These are phyloP conservation scores for Enteromius anoplus DNA, from an alignment of 2,797 vertebrate genomes.

Conservation along the genomic window DNA sequence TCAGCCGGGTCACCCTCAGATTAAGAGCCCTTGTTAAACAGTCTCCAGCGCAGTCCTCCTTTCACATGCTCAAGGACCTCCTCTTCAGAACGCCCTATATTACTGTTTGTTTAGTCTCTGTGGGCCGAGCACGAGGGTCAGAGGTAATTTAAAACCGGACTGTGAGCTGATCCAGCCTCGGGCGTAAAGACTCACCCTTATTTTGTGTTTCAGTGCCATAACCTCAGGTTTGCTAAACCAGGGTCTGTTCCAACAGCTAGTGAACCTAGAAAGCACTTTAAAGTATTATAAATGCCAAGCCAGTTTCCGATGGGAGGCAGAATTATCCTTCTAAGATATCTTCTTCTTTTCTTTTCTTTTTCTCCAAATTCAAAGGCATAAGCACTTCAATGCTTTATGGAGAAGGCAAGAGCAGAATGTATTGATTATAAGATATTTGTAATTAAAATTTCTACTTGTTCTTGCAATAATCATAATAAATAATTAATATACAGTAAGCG, in stretches of 20 bases:
- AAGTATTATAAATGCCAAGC: background rate
- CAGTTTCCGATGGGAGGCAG: background rate
- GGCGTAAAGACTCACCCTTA: constrained; percentile 14
- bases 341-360: background rate
- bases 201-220: constrained; percentile 28
- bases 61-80: constrained; percentile 68
- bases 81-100: constrained; percentile 71
- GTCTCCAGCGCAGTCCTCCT: constrained; percentile 28
- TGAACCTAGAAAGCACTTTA: background rate
- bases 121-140: constrained; percentile 43
- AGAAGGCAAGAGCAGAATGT: background rate
- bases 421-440: no score
- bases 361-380: background rate
- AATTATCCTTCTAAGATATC: background rate
- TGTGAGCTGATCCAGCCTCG: constrained; percentile 37
- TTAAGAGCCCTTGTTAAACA: constrained; percentile 38
- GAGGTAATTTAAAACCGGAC: constrained; percentile 53
- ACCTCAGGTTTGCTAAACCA: constrained; percentile 39
- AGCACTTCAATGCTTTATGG: background rate
- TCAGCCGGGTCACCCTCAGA: constrained; percentile 59
- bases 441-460: no score
- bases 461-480: background rate
- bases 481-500: background rate
- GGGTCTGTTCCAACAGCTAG: background rate
- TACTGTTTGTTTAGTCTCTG: constrained; percentile 63